Base-by-base conservation (phyloP, 2,888 invertebrate genomes). In the Parnassius mnemosyne region DNA sequence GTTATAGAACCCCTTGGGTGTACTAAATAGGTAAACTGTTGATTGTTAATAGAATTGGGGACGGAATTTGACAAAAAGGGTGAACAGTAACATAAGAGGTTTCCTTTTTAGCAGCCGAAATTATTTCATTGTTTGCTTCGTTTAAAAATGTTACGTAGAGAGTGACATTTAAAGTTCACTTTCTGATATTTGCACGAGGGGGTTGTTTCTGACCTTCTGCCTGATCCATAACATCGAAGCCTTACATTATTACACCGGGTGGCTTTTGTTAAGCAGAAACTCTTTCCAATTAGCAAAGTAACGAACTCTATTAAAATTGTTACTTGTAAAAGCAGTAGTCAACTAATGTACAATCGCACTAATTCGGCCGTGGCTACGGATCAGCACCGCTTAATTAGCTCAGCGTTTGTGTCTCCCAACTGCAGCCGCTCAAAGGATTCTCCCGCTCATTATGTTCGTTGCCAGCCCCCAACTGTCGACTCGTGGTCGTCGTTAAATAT, bases 111-210 rank as follows among this genome's bases (percentile, higher is more conserved):
- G 81, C 81, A 79, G 80, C 79, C 77, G 76, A 79, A 83, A 83
- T 80, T 73, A 63, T 68, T 67, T 54, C 62, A 60, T 7, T 34
- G 34, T 34, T 7, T 7, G 34, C 62, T 56, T 64, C 46, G 25
- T 20, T 47, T 42, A 46, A 46, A 52, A 49, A 50, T 61, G 67
- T 65, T 71, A 80, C 73, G 77, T 76, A 72, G 79, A 13, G 72
- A 77, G 65, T 85, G 85, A 84, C 89, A 87, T 90, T 90, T 89
- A 89, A 90, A 90, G 89, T 85, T 87, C 87, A 89, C 20, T 50
- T n/a, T 50, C 25, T 87, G 89, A 78, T 87, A 89, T 88, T 89
- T 89, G 79, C 80, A 77, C 71, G 72, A 69, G 74, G 68, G 70
- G 68, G 65, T 65, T 65, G 41, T 42, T 9, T 59, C 41, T 59